Evolutionary conservation across 2,797 vertebrate species (phyloP).

Genomic region (Austrolebias charrua): DNA sequence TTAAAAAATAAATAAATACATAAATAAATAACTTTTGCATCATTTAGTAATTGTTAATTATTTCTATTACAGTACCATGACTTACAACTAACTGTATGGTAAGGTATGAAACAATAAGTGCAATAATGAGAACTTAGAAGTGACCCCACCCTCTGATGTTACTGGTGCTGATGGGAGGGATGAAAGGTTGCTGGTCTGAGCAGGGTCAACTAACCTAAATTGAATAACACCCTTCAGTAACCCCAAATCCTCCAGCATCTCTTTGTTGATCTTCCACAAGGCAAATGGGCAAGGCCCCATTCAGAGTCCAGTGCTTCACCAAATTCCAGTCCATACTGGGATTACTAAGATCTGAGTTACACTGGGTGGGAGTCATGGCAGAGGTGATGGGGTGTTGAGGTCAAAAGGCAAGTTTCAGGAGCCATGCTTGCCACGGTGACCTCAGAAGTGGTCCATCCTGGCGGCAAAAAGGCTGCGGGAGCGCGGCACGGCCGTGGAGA

Average conservation of each 20-base stretch:
- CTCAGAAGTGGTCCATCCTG: conserved; percentile 88
- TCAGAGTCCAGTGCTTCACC: conserved; percentile 45
- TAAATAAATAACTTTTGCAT: conserved; percentile 78
- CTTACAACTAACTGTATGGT: conserved; percentile 74
- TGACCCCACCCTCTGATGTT: conserved; percentile 55
- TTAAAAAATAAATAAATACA: conserved; percentile 74
- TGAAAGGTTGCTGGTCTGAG: conserved; percentile 48
- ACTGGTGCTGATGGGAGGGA: conserved; percentile 24
- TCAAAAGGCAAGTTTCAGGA: conserved; percentile 58
- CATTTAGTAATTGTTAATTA: conserved; percentile 63
- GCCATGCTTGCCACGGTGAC: conserved; percentile 63
- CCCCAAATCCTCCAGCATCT: conserved; percentile 30
- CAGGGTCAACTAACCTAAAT: conserved; percentile 42
- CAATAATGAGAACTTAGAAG: conserved; percentile 50
- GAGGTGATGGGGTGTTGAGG: conserved; percentile 38
- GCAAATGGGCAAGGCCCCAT: conserved; percentile 42
- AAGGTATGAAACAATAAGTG: conserved; percentile 71
- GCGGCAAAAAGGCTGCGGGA: conserved; percentile 88
- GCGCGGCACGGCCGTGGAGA: conserved; percentile 83
- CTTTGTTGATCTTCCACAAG: conserved; percentile 42
- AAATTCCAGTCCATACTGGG: conserved; percentile 42
- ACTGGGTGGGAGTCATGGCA: conserved; percentile 41
- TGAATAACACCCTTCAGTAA: conserved; percentile 32
- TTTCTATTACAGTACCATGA: conserved; percentile 78
- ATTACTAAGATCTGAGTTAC: conserved; percentile 55